A percentile compares a stretch with the other conserved stretches of the same genome.
Conservation (phyloP, 2,797 vertebrate genomes). For the Microctenopoma lineatum region DNA sequence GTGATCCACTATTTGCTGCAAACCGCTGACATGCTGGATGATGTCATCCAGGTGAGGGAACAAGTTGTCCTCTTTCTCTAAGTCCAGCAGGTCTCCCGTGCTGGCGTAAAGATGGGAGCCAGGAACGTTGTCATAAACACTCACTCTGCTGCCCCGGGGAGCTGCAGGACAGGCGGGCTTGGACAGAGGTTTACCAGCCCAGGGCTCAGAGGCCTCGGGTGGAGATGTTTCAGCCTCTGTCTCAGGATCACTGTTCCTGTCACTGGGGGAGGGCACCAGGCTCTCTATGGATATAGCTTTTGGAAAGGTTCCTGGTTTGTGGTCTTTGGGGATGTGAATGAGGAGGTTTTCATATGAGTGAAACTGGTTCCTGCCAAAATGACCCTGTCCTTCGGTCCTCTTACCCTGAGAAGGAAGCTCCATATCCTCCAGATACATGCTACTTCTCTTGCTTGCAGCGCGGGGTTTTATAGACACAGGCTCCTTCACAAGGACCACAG, state of each 20-base stretch:
- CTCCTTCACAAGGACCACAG: conserved; percentile 74
- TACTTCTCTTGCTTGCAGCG: conserved; percentile 88
- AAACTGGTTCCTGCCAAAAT: conserved; percentile 85
- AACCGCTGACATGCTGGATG: conserved; percentile 92
- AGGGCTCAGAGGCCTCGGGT: conserved; percentile 37
- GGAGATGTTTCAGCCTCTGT: conserved; percentile 49
- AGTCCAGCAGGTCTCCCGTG: conserved; percentile 94
- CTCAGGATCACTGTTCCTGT: conserved; percentile 63
- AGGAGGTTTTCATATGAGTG: conserved; percentile 95
- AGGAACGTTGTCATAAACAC: conserved; percentile 97
- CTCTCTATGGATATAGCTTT: conserved; percentile 98
- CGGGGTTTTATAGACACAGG: conserved; percentile 72
- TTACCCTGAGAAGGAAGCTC: conserved; percentile 86
- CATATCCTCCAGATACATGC: conserved; percentile 94
- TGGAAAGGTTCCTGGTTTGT: conserved; percentile 98
- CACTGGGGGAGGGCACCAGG: conserved; percentile 85
- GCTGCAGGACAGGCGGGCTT: conserved; percentile 80
- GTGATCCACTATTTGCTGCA: conserved; percentile 93
- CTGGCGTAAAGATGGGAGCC: conserved; percentile 97
- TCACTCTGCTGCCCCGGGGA: conserved; percentile 92
- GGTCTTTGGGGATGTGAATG: conserved; percentile 95
- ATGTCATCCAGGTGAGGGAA: conserved; percentile 95
- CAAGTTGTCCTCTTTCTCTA: conserved; percentile 91
- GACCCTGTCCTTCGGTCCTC: conserved; percentile 82
- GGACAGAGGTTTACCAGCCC: conserved; percentile 58